Conservation (phyloP, 2,113 vertebrate genomes). For the Microtus montanus region DNA sequence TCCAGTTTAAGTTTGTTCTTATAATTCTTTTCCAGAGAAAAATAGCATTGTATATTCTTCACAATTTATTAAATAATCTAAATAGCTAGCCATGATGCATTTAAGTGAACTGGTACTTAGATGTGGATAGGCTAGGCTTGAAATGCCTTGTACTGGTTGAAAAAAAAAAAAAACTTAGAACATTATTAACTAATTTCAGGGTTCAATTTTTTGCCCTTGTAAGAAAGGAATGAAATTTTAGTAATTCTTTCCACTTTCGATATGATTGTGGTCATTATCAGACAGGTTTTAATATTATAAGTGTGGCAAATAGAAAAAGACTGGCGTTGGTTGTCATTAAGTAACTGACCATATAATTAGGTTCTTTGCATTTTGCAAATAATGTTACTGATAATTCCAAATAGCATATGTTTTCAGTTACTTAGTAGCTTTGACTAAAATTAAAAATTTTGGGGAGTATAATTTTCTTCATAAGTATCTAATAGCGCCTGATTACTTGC, state of each 20-base stretch:
- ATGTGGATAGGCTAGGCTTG: background rate
- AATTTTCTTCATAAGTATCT: background rate
- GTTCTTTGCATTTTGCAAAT: background rate
- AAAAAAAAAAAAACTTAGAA: background rate
- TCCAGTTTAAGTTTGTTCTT: constrained; percentile 24
- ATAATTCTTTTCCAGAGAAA: constrained; percentile 11
- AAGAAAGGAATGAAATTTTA: background rate
- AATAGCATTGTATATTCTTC: background rate
- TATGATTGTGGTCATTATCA: background rate
- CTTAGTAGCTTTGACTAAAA: background rate
- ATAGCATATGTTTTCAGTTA: background rate
- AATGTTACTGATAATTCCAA: background rate
- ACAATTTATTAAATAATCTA: constrained; percentile 38
- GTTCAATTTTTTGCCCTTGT: background rate
- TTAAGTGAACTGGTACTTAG: constrained; percentile 3
- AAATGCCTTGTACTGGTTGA: background rate
- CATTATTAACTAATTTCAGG: background rate
- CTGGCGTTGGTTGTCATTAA: background rate
- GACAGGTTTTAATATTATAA: constrained; percentile 15
- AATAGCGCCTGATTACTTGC: background rate
- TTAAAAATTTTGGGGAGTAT: background rate
- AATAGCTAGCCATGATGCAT: constrained; percentile 19
- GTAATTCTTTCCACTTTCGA: background rate
- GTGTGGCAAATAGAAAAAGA: background rate
- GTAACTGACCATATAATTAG: background rate